Evolutionary conservation across 1,140 invertebrate genomes (phyloP), one percentile per base, ranked within the genome.

Genomic region (Eubasilissa regina): DNA sequence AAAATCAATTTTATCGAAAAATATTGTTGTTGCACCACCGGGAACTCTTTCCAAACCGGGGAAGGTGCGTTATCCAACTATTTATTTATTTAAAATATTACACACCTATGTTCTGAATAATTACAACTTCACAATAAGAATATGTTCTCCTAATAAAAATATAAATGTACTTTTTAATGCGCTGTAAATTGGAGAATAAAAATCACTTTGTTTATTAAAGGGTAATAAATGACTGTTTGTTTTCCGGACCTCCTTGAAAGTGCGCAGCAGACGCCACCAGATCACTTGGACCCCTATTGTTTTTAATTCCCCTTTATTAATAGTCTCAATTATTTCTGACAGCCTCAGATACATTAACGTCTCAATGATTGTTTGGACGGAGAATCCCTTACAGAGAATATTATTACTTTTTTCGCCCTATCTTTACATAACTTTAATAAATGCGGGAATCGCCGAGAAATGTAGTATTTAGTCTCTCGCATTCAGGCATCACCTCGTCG

Each of bases 241-340:
- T 64, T 25, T 35, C 25, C n/a, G 60, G 19, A 35, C 25, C 25
- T 8, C 19, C 15, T 56, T 25, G 60, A 10, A n/a, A 70, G n/a
- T 8, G 15, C 11, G 4, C 51, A 56, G n/a, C 70, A 74, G 70
- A 56, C 45, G 58, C 75, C 75, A 77, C 75, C 75, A 60, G 75
- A 53, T 47, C 60, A 25, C 43, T 64, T 62, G 78, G 58, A 53
- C 81, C 81, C 81, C 81, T 73, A 82, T 82, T 64, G 81, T 78
- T 82, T 80, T 82, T 82, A 82, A 82, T 82, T 82, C 78, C 78
- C 17, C 58, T 58, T 80, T 80, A 82, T 82, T 82, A 82, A 82
- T 82, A 35, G 81, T 21, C 75, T 58, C 75, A 72, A 75, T 82
- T 78, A 82, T 11, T 73, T 78, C 72, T 82, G 81, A 82, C 81